Conservation (phyloP, 2,113 vertebrate genomes). For the Upupa epops region DNA sequence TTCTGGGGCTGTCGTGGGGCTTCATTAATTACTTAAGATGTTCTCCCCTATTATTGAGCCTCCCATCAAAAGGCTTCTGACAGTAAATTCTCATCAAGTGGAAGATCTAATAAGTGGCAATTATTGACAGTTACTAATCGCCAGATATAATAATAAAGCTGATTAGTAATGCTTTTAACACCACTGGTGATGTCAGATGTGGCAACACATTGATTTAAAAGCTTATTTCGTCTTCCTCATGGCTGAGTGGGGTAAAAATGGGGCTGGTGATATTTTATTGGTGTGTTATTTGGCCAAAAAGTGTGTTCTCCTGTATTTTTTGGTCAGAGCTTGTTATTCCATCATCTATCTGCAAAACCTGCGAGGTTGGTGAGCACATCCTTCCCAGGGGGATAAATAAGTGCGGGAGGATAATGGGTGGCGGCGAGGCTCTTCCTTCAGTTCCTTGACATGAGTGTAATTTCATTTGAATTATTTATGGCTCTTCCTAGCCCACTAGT, state of each 20-base stretch:
- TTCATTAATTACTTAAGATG: constrained; percentile 58
- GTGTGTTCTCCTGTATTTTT: no score
- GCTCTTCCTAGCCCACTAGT: constrained; percentile 52
- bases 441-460: constrained; percentile 72
- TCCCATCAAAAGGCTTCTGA: constrained; percentile 49
- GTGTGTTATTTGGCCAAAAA: background rate
- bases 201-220: background rate
- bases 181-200: background rate
- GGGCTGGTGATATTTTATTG: background rate
- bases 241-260: background rate
- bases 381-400: constrained; percentile 1
- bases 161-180: constrained; percentile 52
- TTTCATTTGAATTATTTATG: constrained; percentile 77
- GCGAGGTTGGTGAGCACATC: background rate
- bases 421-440: background rate
- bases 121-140: constrained; percentile 66
- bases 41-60: constrained; percentile 33
- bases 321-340: background rate
- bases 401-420: background rate
- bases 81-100: constrained; percentile 59
- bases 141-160: constrained; percentile 59
- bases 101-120: constrained; percentile 59
- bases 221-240: background rate
- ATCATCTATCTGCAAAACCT: background rate
- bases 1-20: background rate